Conservation (phyloP, 2,797 vertebrate genomes). For the Pipistrellus pipistrellus region DNA sequence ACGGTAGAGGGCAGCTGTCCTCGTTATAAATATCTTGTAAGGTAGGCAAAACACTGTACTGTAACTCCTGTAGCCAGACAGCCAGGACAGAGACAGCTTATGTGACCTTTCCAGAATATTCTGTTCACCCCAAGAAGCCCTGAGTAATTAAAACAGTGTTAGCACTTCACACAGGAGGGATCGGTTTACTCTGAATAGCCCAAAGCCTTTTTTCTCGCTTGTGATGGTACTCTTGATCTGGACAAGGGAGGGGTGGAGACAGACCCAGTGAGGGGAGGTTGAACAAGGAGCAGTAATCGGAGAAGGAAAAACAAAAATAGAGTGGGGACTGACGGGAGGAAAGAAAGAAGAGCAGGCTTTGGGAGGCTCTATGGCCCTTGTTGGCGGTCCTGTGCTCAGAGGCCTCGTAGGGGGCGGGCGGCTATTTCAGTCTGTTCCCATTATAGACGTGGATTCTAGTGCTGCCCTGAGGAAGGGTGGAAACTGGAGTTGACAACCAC, state of each 20-base stretch:
- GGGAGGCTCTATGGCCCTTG: neutral
- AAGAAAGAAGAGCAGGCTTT: neutral
- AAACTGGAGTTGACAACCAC: neutral
- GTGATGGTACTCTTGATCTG: neutral
- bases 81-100: neutral
- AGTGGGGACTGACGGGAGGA: neutral
- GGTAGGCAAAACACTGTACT: slow-evolving; percentile 27
- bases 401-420: neutral
- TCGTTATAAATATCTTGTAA: slow-evolving; percentile 64
- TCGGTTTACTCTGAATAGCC: slow-evolving; percentile 60
- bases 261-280: neutral
- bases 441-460: neutral
- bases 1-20: slow-evolving; percentile 40
- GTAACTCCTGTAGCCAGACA: slow-evolving; percentile 27
- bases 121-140: slow-evolving; percentile 36
- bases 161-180: slow-evolving; percentile 36
- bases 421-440: slow-evolving; percentile 17
- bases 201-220: slow-evolving; percentile 48
- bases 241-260: neutral
- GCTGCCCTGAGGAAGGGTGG: neutral
- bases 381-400: neutral
- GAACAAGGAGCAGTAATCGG: slow-evolving; percentile 30
- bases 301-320: slow-evolving; percentile 66
- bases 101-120: slow-evolving; percentile 60
- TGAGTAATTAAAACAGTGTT: slow-evolving; percentile 61